Percentiles rank a stretch among this genome's conserved stretches.
Conservation (phyloP, 2,797 vertebrate genomes). For the Syndactyla subalaris region DNA sequence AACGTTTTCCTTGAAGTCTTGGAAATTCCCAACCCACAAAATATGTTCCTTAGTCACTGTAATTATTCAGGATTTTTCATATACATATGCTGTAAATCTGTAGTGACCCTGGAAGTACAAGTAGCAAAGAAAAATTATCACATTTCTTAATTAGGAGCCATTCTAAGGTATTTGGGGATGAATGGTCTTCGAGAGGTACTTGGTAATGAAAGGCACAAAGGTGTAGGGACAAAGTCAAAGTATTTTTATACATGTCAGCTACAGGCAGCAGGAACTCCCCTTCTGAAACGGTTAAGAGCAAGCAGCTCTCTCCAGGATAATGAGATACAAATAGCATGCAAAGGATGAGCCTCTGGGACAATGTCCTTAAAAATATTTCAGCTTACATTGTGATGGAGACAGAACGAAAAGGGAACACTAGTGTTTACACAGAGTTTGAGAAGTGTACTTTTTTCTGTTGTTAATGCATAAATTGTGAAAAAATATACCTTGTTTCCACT, state of each 20-base stretch:
- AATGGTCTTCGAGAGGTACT: background rate
- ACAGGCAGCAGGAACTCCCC: background rate
- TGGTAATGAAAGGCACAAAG: background rate
- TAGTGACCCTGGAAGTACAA: background rate
- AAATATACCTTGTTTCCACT: background rate
- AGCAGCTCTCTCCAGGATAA: background rate
- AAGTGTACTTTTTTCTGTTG: background rate
- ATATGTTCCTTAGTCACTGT: background rate
- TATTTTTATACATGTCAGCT: background rate
- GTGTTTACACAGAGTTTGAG: background rate
- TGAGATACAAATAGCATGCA: background rate
- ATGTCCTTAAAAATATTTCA: background rate
- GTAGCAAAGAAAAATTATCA: background rate
- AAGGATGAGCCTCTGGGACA: background rate
- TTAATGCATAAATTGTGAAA: background rate
- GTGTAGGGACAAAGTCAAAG: background rate
- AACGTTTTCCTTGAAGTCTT: background rate
- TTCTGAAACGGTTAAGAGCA: background rate
- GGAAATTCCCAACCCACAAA: constrained; percentile 7
- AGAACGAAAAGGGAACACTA: background rate
- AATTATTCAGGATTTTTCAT: background rate
- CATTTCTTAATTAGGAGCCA: background rate
- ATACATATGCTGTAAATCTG: background rate
- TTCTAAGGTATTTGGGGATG: background rate
- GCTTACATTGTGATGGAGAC: background rate